These are phyloP conservation scores for Eremobia ochroleuca DNA, from an alignment of 2,888 invertebrate genomes.

Conservation along the genomic window DNA sequence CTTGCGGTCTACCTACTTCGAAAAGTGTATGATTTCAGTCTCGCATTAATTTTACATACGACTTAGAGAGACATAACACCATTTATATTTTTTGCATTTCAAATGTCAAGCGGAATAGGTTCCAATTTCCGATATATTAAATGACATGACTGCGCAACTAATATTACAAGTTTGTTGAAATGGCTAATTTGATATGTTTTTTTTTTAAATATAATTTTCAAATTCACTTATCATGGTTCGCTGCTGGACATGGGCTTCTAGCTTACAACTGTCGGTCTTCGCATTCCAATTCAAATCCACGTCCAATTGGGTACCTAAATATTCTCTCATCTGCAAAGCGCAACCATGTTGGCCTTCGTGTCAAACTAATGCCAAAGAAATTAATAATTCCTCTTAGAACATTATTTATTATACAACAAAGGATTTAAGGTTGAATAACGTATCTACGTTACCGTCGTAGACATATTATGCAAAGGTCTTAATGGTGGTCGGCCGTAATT, in stretches of 20 bases:
- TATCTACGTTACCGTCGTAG: too few species aligned
- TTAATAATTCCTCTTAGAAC: slow-evolving; percentile 3
- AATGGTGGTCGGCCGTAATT: slow-evolving; percentile 46
- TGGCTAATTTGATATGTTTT: not conserved
- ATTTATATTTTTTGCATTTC: slow-evolving; percentile 39
- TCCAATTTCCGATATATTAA: slow-evolving; percentile 52
- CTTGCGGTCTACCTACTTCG: slow-evolving; percentile 46
- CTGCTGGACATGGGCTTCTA: not conserved
- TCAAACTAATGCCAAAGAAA: not conserved
- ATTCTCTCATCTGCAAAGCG: not conserved
- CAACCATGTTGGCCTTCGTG: not conserved
- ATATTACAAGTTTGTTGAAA: slow-evolving; percentile 23
- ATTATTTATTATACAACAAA: slow-evolving; percentile 36
- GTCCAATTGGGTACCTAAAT: not conserved
- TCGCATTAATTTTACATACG: slow-evolving; percentile 10
- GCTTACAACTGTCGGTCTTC: not conserved
- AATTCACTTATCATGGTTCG: slow-evolving; percentile 2
- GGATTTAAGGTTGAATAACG: slow-evolving; percentile 11
- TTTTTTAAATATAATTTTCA: not conserved
- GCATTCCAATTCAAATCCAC: slow-evolving; percentile 3
- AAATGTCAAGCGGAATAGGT: slow-evolving; percentile 46
- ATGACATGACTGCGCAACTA: slow-evolving; percentile 44
- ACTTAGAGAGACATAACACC: slow-evolving; percentile 3
- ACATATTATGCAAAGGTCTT: slow-evolving; percentile 14
- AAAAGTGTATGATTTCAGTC: slow-evolving; percentile 47